These are phyloP conservation scores for Erethizon dorsatum DNA, from an alignment of 2,797 vertebrate genomes.

Conservation along the genomic window DNA sequence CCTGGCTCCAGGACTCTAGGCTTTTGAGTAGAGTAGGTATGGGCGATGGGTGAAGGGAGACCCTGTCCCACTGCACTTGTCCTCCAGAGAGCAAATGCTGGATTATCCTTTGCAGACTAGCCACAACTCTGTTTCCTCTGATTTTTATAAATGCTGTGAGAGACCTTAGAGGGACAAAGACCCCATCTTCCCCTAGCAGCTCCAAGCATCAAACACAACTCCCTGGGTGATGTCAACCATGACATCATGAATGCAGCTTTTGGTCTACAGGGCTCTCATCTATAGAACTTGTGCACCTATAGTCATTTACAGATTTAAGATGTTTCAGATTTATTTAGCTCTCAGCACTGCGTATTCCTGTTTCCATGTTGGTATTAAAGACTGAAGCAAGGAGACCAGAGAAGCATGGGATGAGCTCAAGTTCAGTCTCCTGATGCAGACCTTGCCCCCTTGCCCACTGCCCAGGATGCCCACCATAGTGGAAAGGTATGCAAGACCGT, in stretches of 20 bases:
- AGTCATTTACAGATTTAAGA: not conserved
- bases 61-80: not conserved
- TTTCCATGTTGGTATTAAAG: not conserved
- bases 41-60: not conserved
- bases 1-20: not conserved
- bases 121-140: not conserved
- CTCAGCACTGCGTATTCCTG: not conserved
- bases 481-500: not conserved
- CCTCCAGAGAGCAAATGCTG: not conserved
- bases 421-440: not conserved
- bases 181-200: not conserved
- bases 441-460: not conserved
- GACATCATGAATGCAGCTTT: not conserved
- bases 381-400: not conserved
- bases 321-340: not conserved
- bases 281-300: accelerated
- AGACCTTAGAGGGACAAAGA: not conserved
- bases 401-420: not conserved
- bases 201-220: not conserved
- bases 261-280: not conserved
- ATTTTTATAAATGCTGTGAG: not conserved
- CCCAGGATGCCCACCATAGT: not conserved
- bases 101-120: not conserved
- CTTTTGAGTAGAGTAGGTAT: not conserved
- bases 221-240: accelerated